These are phyloP conservation scores for Lepidochrysops patricia DNA, from an alignment of 2,888 invertebrate species.

Conservation along the genomic window DNA sequence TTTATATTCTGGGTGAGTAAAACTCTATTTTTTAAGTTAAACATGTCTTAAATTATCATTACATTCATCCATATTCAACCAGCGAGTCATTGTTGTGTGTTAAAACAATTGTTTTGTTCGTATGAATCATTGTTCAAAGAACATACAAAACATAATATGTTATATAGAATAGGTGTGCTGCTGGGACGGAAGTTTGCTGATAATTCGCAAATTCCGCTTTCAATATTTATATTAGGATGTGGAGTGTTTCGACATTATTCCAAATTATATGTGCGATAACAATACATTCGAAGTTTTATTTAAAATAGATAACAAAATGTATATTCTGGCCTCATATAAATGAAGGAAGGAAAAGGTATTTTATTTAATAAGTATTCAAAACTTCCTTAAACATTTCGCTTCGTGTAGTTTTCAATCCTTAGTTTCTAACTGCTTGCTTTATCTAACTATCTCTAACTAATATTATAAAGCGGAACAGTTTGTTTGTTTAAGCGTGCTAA, in stretches of 20 bases:
- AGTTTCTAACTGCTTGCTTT: too few relatives aligned
- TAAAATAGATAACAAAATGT: not conserved
- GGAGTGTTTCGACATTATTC: not conserved
- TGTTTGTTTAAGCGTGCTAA: too few relatives aligned
- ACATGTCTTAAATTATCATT: not conserved
- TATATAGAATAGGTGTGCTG: not conserved
- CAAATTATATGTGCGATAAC: not conserved
- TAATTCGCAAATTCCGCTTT: slow-evolving; percentile 15
- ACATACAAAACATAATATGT: slow-evolving; percentile 1
- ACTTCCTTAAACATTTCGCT: too few relatives aligned
- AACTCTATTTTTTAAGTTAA: not conserved
- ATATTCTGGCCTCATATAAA: too few relatives aligned
- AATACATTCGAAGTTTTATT: not conserved
- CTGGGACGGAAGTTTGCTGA: not conserved
- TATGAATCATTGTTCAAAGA: slow-evolving; percentile 20
- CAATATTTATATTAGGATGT: slow-evolving; percentile 10
- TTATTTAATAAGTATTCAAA: too few relatives aligned
- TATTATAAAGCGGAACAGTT: too few relatives aligned
- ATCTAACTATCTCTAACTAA: too few relatives aligned
- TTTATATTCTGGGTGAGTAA: slow-evolving; percentile 91
- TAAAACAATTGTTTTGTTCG: slow-evolving; percentile 12
- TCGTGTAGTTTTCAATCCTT: too few relatives aligned
- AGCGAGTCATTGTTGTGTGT: not conserved
- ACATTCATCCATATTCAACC: slow-evolving; percentile 1
- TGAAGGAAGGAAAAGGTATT: too few relatives aligned